These are phyloP conservation scores for Alosa sapidissima DNA, from an alignment of 2,797 vertebrate genomes.

Conservation along the genomic window DNA sequence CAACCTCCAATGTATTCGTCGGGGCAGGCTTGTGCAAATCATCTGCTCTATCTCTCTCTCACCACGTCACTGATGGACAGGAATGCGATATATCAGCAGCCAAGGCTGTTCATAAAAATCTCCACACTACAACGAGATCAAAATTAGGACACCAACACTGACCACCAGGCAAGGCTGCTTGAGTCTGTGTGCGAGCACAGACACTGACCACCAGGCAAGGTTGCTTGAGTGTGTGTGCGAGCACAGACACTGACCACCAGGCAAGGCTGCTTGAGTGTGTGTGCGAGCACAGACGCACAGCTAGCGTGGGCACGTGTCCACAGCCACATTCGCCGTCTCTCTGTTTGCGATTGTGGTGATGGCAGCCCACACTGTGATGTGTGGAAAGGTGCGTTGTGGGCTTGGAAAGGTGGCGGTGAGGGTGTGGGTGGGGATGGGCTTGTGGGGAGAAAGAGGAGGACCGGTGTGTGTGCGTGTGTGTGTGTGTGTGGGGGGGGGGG, in stretches of 20 bases:
- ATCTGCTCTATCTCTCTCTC: neutral
- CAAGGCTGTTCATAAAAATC: conserved; percentile 2
- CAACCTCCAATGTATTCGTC: conserved; percentile 7
- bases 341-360: neutral
- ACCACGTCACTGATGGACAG: neutral
- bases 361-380: neutral
- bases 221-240: too few species aligned
- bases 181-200: neutral
- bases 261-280: neutral
- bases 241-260: neutral
- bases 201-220: neutral
- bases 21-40: conserved; percentile 18
- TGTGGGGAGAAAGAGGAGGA: neutral
- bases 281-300: neutral
- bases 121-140: neutral
- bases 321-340: neutral
- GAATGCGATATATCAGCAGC: conserved; percentile 18
- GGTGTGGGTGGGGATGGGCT: neutral
- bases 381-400: neutral
- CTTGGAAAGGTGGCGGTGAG: neutral
- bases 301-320: neutral
- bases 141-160: neutral
- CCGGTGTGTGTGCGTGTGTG: neutral
- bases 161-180: neutral
- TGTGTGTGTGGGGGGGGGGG: conserved; percentile 48